These are phyloP conservation scores for Tetramorium bicarinatum DNA, from an alignment of 2,888 invertebrate genomes.

Conservation along the genomic window DNA sequence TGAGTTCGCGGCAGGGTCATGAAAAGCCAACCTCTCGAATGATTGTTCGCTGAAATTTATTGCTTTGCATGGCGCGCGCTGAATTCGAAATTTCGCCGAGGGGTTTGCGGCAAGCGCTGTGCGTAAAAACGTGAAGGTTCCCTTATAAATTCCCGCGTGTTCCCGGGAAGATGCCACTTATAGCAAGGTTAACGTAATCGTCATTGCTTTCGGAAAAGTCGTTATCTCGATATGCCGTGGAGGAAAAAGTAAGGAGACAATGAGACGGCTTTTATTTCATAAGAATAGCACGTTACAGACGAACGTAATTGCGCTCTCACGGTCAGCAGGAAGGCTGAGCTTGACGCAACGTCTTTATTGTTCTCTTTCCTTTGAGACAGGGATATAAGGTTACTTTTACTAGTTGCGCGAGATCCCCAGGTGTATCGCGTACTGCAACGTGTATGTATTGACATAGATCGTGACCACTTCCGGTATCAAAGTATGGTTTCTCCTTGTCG, in stretches of 20 bases:
- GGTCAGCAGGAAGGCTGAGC: conserved; percentile 54
- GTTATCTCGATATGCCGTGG: neutral
- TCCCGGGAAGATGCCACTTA: conserved; percentile 19
- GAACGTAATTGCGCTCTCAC: conserved; percentile 55
- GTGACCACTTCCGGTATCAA: conserved; percentile 67
- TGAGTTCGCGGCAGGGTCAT: conserved; percentile 42
- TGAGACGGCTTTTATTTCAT: conserved; percentile 15
- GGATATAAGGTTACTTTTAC: conserved; percentile 66
- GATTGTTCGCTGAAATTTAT: conserved; percentile 55
- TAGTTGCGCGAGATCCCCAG: conserved; percentile 39
- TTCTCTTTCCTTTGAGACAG: conserved; percentile 51
- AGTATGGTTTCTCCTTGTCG: conserved; percentile 63
- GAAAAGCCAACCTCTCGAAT: conserved; percentile 54
- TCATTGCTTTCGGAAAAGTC: conserved; percentile 21
- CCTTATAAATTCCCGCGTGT: conserved; percentile 17
- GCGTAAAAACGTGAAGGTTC: neutral
- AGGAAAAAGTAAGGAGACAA: conserved; percentile 26
- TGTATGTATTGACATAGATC: conserved; percentile 56
- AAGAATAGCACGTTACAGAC: conserved; percentile 29
- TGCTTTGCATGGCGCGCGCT: conserved; percentile 31
- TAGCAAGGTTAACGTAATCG: conserved; percentile 35
- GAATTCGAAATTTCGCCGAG: conserved; percentile 51
- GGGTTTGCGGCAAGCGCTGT: neutral
- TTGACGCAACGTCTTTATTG: conserved; percentile 57
- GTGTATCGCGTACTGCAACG: conserved; percentile 14